phyloP scores from a whole-genome alignment of 2,797 vertebrate genomes.

The Danio kyathit region DNA sequence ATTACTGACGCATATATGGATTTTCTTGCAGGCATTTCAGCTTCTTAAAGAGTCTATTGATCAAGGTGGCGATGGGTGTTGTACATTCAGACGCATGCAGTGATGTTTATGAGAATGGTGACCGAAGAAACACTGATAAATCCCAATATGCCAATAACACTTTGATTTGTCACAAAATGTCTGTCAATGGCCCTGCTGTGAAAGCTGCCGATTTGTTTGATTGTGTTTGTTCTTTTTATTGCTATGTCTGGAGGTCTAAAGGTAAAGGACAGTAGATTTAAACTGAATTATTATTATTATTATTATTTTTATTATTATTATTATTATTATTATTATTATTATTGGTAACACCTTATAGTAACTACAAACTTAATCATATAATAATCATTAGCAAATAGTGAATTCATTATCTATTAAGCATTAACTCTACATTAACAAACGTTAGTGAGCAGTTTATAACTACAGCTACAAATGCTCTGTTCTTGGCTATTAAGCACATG shows the following conservation, averaged over 20 bases:
- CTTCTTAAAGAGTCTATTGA: slow-evolving; percentile 65
- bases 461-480: too few relatives aligned
- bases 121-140: slow-evolving; percentile 56
- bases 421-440: too few relatives aligned
- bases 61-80: slow-evolving; percentile 64
- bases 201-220: slow-evolving; percentile 49
- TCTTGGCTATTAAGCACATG: too few relatives aligned
- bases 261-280: neutral
- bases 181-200: slow-evolving; percentile 32
- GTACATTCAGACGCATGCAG: slow-evolving; percentile 53
- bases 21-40: slow-evolving; percentile 68
- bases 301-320: too few relatives aligned
- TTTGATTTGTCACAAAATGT: slow-evolving; percentile 59
- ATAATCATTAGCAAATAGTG: too few relatives aligned
- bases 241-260: neutral
- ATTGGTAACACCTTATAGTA: too few relatives aligned
- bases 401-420: too few relatives aligned
- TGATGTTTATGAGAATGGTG: slow-evolving; percentile 63
- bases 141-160: slow-evolving; percentile 57
- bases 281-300: too few relatives aligned
- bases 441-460: too few relatives aligned
- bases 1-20: slow-evolving; percentile 64
- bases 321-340: too few relatives aligned
- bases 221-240: slow-evolving; percentile 31
- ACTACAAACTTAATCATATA: too few relatives aligned